Conservation (phyloP, 2,888 invertebrate genomes). For the Heliconius ethilla region DNA sequence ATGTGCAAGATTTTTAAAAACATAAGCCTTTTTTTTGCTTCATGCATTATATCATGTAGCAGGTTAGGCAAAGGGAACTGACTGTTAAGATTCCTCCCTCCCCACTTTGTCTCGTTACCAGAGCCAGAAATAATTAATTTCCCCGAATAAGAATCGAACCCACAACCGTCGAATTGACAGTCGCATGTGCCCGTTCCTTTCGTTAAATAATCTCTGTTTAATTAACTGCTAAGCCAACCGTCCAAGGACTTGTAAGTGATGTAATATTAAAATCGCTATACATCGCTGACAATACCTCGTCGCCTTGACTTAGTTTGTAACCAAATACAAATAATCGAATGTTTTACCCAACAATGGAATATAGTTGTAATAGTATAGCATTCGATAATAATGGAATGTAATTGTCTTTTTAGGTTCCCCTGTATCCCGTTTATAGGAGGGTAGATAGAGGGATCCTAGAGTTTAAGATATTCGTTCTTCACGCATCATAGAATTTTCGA, state of each 20-base stretch:
- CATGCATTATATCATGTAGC: too few species aligned
- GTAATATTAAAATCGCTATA: slow-evolving; percentile 22
- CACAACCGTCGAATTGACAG: background rate
- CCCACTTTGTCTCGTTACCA: too few species aligned
- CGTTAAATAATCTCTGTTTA: background rate
- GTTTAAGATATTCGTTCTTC: too few species aligned
- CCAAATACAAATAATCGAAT: slow-evolving; percentile 4
- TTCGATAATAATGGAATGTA: background rate
- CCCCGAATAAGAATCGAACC: background rate
- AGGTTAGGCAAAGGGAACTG: too few species aligned
- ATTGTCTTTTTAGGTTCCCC: background rate
- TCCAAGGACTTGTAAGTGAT: slow-evolving; percentile 1
- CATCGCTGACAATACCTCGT: slow-evolving; percentile 18
- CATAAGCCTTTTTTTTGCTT: too few species aligned
- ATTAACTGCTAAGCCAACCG: background rate
- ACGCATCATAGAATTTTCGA: too few species aligned
- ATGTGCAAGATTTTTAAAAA: too few species aligned
- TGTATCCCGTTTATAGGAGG: too few species aligned
- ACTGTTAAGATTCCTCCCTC: too few species aligned
- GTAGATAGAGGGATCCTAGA: too few species aligned
- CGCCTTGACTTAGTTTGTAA: slow-evolving; percentile 13
- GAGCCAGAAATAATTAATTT: background rate
- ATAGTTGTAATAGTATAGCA: background rate
- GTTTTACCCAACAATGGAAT: slow-evolving; percentile 19
- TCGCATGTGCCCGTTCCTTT: too few species aligned